phyloP scores from a whole-genome alignment of 2,797 vertebrate genomes.

The Rhadinocentrus ornatus region DNA sequence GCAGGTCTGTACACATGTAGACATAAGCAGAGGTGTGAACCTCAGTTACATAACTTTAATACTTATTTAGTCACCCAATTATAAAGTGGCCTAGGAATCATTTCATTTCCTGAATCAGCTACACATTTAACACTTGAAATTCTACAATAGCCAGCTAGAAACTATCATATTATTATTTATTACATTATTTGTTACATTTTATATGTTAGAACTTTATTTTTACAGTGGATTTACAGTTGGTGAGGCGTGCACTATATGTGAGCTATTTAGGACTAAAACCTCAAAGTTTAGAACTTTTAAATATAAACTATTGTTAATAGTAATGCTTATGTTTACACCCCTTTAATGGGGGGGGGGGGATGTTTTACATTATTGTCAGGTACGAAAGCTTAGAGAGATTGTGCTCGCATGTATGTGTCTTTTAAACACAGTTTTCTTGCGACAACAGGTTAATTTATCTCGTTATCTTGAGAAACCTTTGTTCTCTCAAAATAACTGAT shows the following conservation, averaged over 20 bases:
- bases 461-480: no score
- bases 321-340: no score
- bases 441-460: no score
- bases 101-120: neutral
- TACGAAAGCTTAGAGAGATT: no score
- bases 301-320: no score
- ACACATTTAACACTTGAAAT: neutral
- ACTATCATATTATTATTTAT: neutral
- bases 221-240: no score
- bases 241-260: neutral
- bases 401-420: no score
- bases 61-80: neutral
- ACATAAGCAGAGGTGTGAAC: neutral
- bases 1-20: neutral
- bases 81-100: neutral
- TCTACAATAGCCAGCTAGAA: neutral
- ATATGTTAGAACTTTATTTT: neutral
- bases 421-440: no score
- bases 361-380: neutral
- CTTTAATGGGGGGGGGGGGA: no score
- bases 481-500: no score
- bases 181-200: neutral
- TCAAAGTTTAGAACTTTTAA: neutral
- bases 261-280: neutral
- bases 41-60: neutral